Percentiles rank a stretch among this genome's conserved stretches.
Evolutionary conservation across 2,888 invertebrate species (phyloP).

Genomic region (Poecilobothrus nobilitatus): DNA sequence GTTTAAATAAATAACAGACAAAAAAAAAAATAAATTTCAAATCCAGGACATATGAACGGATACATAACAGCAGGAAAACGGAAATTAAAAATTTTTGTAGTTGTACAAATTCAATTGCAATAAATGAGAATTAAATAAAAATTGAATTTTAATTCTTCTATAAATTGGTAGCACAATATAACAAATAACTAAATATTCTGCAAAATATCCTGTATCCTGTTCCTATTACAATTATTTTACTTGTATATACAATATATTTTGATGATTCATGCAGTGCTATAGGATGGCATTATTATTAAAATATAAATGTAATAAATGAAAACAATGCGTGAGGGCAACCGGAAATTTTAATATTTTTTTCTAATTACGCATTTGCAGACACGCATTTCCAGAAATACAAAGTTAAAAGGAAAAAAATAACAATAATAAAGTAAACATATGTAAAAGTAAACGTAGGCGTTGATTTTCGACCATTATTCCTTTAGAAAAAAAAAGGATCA

Average conservation of each 20-base stretch:
- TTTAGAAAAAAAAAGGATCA: background rate
- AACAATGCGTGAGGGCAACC: conserved; percentile 6
- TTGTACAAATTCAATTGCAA: background rate
- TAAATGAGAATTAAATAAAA: background rate
- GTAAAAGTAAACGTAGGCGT: background rate
- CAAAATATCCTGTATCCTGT: background rate
- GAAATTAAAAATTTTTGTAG: background rate
- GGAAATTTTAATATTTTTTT: background rate
- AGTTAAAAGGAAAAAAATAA: no score
- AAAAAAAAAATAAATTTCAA: no score
- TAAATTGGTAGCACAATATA: background rate
- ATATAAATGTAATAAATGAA: background rate
- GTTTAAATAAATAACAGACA: no score
- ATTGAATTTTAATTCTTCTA: background rate
- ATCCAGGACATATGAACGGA: background rate
- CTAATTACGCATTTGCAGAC: background rate
- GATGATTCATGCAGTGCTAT: background rate
- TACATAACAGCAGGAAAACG: background rate
- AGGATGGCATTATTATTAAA: no score
- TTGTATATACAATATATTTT: background rate
- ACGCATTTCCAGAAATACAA: background rate
- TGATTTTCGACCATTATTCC: background rate
- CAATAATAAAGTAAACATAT: background rate
- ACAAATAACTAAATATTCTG: background rate
- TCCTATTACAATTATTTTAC: background rate